Conservation (phyloP, 2,113 vertebrate species). For the Leucosticte australis region DNA sequence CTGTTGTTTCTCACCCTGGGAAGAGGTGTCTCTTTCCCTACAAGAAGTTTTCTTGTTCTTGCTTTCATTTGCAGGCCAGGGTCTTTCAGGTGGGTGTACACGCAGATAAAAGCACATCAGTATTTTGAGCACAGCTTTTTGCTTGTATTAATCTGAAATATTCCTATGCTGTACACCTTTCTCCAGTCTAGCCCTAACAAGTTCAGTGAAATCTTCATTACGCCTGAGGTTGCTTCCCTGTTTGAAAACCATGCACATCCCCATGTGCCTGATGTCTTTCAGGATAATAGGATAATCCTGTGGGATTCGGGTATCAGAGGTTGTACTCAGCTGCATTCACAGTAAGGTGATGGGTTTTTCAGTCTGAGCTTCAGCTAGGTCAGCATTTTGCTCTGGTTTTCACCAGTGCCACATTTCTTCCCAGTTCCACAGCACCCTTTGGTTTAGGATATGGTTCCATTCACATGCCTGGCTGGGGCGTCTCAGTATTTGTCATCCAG, state of each 20-base stretch:
- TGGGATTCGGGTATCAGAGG: not conserved
- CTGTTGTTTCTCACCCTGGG: not conserved
- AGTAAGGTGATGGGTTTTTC: not conserved
- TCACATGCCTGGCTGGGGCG: not conserved
- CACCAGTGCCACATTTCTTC: not conserved
- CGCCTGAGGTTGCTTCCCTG: rapidly evolving
- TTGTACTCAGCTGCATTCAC: not conserved
- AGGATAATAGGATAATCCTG: not conserved
- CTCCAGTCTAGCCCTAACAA: not conserved
- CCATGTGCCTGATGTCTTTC: not conserved
- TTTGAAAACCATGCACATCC: not conserved
- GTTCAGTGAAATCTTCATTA: not conserved
- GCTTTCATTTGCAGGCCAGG: not conserved
- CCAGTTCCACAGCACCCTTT: not conserved
- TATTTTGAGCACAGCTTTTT: not conserved
- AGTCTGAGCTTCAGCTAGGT: not conserved
- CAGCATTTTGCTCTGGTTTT: not conserved
- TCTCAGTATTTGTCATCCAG: not conserved
- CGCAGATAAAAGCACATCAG: not conserved
- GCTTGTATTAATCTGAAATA: not conserved
- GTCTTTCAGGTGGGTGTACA: not conserved
- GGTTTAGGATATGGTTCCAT: not conserved
- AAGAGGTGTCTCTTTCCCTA: not conserved
- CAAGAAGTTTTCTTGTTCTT: not conserved
- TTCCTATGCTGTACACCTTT: not conserved